phyloP scores from a whole-genome alignment of 2,113 vertebrate genomes.

The Stigmatopora argus region DNA sequence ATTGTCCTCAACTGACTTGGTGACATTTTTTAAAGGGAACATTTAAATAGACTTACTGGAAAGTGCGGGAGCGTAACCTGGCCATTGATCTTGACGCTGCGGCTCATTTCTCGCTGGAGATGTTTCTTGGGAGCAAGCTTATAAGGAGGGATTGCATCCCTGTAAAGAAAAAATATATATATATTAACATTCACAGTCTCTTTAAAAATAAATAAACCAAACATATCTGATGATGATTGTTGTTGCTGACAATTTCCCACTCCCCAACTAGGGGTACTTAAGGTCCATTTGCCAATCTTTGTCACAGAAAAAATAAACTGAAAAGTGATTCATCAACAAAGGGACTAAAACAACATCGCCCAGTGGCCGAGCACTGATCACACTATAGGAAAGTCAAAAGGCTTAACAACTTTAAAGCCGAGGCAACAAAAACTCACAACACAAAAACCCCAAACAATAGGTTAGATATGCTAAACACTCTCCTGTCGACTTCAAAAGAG shows the following conservation, averaged over 20 bases:
- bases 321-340: conserved; percentile 42
- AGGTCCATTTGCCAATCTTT: conserved; percentile 36
- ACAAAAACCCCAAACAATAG: conserved; percentile 53
- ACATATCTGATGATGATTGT: conserved; percentile 13
- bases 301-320: conserved; percentile 13
- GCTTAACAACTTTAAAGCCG: conserved; percentile 39
- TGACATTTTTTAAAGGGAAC: conserved; percentile 8
- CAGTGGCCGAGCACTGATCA: conserved; percentile 36
- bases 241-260: background rate
- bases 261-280: conserved; percentile 21
- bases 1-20: no score
- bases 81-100: conserved; percentile 92
- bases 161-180: conserved; percentile 42
- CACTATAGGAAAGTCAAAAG: conserved; percentile 55
- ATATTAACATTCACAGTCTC: background rate
- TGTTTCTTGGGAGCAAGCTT: conserved; percentile 90
- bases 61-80: conserved; percentile 95
- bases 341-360: conserved; percentile 42
- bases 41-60: conserved; percentile 78
- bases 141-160: conserved; percentile 92
- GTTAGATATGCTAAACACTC: conserved; percentile 55
- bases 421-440: conserved; percentile 49
- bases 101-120: conserved; percentile 91
- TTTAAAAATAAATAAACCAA: background rate
- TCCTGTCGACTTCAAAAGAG: conserved; percentile 38